A percentile compares a stretch with the other conserved stretches of the same genome.
Evolutionary conservation across 2,797 vertebrate species (phyloP).

Genomic region (Coregonus ussuriensis): DNA sequence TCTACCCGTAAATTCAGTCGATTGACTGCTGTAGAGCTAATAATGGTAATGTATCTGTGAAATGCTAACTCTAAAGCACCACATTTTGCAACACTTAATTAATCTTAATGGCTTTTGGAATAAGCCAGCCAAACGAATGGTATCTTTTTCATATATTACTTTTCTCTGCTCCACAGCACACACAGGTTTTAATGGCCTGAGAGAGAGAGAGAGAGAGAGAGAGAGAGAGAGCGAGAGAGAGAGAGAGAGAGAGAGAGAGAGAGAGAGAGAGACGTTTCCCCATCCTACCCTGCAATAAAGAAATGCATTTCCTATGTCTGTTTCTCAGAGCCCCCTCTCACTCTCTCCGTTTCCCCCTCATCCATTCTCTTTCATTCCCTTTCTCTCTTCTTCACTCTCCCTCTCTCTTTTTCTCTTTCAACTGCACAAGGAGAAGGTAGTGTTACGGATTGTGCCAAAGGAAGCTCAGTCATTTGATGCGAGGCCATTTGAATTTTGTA

Average conservation of each 20-base stretch:
- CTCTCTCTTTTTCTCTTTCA: constrained; percentile 11
- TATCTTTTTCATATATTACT: constrained; percentile 70
- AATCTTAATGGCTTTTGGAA: constrained; percentile 77
- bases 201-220: constrained; percentile 20
- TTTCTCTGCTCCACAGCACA: constrained; percentile 47
- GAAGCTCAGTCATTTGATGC: constrained; percentile 51
- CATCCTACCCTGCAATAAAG: constrained; percentile 13
- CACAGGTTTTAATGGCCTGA: constrained; percentile 34
- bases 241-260: constrained; percentile 1
- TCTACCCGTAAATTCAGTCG: constrained; percentile 56
- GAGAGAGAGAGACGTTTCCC: neutral
- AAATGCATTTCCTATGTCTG: constrained; percentile 39
- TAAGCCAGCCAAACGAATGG: constrained; percentile 67
- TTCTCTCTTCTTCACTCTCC: constrained; percentile 14
- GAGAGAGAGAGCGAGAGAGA: constrained; percentile 1
- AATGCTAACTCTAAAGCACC: constrained; percentile 63
- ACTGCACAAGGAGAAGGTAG: constrained; percentile 19
- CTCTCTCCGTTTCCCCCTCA: constrained; percentile 20
- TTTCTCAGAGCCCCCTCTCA: constrained; percentile 35
- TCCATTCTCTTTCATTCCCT: constrained; percentile 32
- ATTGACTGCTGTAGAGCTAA: constrained; percentile 59
- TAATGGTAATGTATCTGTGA: constrained; percentile 69
- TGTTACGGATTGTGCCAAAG: constrained; percentile 26
- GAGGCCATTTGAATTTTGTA: constrained; percentile 53
- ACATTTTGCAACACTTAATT: constrained; percentile 73